phyloP scores from a whole-genome alignment of 2,888 invertebrate genomes.

The Ferdinandea cuprea region DNA sequence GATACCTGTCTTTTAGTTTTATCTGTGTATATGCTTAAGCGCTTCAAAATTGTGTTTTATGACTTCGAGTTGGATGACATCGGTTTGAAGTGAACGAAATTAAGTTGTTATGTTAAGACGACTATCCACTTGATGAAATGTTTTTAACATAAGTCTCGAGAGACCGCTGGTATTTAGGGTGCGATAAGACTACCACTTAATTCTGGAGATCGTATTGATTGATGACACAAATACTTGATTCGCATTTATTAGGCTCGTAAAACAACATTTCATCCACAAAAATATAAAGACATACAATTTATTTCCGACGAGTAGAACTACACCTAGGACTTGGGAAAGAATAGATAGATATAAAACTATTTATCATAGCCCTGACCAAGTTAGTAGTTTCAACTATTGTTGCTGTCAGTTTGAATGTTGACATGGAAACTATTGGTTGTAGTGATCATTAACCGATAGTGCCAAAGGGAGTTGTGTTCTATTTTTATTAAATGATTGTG shows the following conservation, averaged over 20 bases:
- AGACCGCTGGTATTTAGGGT: neutral
- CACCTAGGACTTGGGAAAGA: neutral
- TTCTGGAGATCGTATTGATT: neutral
- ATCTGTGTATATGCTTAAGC: neutral
- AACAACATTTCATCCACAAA: neutral
- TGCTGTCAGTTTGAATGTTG: neutral
- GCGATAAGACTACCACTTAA: neutral
- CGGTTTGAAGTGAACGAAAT: neutral
- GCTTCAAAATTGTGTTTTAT: conserved; percentile 3
- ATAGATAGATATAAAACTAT: neutral
- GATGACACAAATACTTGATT: neutral
- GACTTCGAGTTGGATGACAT: neutral
- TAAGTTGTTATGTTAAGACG: neutral
- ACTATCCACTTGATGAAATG: neutral
- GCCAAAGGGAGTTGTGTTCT: neutral
- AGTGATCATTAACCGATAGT: neutral
- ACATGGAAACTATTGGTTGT: neutral
- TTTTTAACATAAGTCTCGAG: neutral
- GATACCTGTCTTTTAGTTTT: neutral
- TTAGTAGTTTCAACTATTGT: neutral
- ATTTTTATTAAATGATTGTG: neutral
- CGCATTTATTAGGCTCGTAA: neutral
- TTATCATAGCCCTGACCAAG: conserved; percentile 2
- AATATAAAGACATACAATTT: neutral
- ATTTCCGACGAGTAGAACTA: neutral